A percentile compares a stretch with the other conserved stretches of the same genome.
Conservation (phyloP, 2,113 vertebrate species). For the Athene noctua region DNA sequence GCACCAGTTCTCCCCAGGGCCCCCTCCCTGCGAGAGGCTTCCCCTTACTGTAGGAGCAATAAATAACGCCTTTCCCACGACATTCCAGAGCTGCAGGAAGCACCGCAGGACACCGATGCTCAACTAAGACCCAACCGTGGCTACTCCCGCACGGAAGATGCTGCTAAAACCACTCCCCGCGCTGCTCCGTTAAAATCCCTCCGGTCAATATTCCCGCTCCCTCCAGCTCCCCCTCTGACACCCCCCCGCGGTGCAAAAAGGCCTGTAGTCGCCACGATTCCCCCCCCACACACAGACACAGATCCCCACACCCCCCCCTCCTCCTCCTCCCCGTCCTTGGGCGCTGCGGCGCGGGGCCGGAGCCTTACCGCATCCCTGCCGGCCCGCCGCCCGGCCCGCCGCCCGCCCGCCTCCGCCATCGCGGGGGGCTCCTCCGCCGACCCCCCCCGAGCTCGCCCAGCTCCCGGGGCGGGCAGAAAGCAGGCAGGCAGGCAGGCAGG, state of each 20-base stretch:
- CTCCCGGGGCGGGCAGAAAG: background rate
- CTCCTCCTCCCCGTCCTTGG: background rate
- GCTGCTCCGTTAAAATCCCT: background rate
- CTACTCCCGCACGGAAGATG: background rate
- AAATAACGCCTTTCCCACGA: background rate
- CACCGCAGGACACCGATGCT: background rate
- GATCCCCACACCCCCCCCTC: background rate
- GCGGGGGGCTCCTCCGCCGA: background rate
- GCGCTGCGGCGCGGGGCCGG: background rate
- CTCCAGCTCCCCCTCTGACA: background rate
- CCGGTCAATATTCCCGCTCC: background rate
- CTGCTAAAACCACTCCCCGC: background rate
- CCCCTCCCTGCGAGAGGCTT: background rate
- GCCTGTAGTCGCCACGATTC: background rate
- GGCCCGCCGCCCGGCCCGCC: conserved; percentile 74
- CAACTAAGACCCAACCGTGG: too few relatives aligned
- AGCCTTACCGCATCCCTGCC: conserved; percentile 85
- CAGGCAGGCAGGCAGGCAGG: background rate
- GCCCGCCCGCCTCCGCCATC: conserved; percentile 58
- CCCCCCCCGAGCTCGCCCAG: too few relatives aligned
- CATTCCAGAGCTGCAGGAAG: background rate
- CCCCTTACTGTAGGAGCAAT: accelerated
- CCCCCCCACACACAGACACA: background rate
- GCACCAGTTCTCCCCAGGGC: background rate
- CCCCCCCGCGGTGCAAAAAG: background rate